phyloP scores from a whole-genome alignment of 2,797 vertebrate species.

The Sebastes variabilis region DNA sequence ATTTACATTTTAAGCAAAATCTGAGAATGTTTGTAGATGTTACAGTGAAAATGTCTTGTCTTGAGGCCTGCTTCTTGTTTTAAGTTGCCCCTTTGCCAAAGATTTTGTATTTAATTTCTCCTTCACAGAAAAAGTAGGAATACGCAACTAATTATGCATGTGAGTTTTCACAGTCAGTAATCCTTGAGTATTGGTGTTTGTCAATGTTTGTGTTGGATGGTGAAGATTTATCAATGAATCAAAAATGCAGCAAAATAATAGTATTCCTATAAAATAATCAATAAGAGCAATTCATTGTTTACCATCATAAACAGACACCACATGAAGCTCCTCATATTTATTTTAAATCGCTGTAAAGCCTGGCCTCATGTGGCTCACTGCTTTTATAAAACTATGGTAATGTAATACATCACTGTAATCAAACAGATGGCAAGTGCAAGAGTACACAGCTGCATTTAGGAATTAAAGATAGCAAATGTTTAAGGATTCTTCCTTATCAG shows the following conservation, averaged over 20 bases:
- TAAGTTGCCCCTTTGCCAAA: background rate
- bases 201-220: background rate
- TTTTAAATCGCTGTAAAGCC: conserved; percentile 35
- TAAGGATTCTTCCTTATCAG: background rate
- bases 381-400: conserved; percentile 27
- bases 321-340: conserved; percentile 27
- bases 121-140: background rate
- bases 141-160: background rate
- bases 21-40: background rate
- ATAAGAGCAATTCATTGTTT: background rate
- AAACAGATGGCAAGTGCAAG: background rate
- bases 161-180: background rate
- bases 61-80: background rate
- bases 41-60: background rate
- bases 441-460: background rate
- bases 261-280: background rate
- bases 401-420: conserved; percentile 20
- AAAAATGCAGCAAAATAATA: background rate
- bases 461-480: background rate
- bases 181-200: background rate
- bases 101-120: background rate
- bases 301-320: background rate
- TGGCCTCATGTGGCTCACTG: conserved; percentile 28
- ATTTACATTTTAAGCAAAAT: background rate
- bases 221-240: background rate